Conservation (phyloP, 1,140 invertebrate species). For the Microplitis mediator region DNA sequence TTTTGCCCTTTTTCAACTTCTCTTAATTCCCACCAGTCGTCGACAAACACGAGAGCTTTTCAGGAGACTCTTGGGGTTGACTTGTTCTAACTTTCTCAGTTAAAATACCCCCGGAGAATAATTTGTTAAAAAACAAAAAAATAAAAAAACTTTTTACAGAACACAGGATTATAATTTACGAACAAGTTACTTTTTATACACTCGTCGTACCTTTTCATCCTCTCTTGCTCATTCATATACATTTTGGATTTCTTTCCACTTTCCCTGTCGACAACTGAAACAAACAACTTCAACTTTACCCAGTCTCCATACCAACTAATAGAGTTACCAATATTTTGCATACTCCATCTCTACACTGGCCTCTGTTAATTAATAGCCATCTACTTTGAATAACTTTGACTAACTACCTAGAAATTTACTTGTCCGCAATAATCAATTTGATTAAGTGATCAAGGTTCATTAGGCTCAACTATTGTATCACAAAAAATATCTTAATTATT, state of each 20-base stretch:
- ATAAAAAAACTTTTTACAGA: neutral
- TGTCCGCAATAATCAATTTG: too few species aligned
- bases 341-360: too few species aligned
- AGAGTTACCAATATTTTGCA: too few species aligned
- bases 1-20: conserved; percentile 7
- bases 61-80: conserved; percentile 5
- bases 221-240: neutral
- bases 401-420: too few species aligned
- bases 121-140: conserved; percentile 13
- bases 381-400: too few species aligned
- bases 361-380: too few species aligned
- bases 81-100: conserved; percentile 18
- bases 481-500: too few species aligned
- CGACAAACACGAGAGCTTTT: conserved; percentile 9
- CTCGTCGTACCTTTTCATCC: neutral
- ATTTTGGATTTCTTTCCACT: neutral
- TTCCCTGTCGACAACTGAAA: neutral
- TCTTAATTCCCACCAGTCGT: neutral
- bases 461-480: too few species aligned
- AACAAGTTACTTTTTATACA: conserved; percentile 14
- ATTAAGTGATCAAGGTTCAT: too few species aligned
- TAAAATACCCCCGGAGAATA: conserved; percentile 16
- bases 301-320: too few species aligned
- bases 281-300: neutral
- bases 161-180: conserved; percentile 14